Conservation (phyloP, 2,888 invertebrate genomes). For the Rotaria sp. region DNA sequence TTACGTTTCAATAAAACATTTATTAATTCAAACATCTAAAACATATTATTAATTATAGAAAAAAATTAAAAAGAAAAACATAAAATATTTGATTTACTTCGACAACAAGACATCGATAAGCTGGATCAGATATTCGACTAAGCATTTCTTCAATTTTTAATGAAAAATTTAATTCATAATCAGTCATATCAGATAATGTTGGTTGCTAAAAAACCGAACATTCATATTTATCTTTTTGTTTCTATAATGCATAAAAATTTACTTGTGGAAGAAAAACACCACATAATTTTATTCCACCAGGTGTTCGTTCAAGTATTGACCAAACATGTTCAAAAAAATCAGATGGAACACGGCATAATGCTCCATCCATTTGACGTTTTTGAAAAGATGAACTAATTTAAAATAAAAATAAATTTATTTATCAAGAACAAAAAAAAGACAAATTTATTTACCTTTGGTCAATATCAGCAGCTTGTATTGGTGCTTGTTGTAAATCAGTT, state of each 20-base stretch:
- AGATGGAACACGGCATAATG: slow-evolving; percentile 83
- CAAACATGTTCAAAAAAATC: slow-evolving; percentile 80
- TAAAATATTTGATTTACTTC: slow-evolving; percentile 57
- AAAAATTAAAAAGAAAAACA: neutral
- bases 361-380: slow-evolving; percentile 83
- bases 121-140: slow-evolving; percentile 64
- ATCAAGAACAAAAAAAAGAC: neutral
- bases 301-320: slow-evolving; percentile 81
- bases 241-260: neutral
- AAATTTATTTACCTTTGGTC: neutral
- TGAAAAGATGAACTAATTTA: slow-evolving; percentile 65
- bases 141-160: slow-evolving; percentile 78
- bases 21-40: slow-evolving; percentile 27
- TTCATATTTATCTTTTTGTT: neutral
- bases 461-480: neutral
- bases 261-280: slow-evolving; percentile 69
- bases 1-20: slow-evolving; percentile 37
- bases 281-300: slow-evolving; percentile 78
- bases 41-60: neutral
- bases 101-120: slow-evolving; percentile 66
- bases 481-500: neutral
- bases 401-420: slow-evolving; percentile 50
- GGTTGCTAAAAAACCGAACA: slow-evolving; percentile 62
- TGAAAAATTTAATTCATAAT: slow-evolving; percentile 89
- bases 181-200: slow-evolving; percentile 88